Percentiles rank a stretch among this genome's conserved stretches.
Conservation (phyloP, 2,113 vertebrate species). For the Tylochromis polylepis region DNA sequence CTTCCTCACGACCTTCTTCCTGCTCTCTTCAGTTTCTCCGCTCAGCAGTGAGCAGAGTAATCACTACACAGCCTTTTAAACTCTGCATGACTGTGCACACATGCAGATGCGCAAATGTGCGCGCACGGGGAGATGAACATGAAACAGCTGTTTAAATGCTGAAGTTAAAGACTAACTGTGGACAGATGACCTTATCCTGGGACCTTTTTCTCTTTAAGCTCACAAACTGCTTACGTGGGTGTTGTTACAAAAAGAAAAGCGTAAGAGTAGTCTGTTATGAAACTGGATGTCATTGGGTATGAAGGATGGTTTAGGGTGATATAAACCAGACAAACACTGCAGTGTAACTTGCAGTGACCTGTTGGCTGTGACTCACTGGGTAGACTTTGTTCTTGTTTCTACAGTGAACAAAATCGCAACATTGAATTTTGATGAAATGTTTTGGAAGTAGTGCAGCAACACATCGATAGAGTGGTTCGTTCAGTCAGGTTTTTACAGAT, state of each 20-base stretch:
- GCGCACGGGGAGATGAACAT: background rate
- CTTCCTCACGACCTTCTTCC: background rate
- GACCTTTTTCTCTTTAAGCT: background rate
- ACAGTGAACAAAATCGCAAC: background rate
- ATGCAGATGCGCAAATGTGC: background rate
- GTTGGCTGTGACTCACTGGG: background rate
- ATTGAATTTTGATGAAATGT: background rate
- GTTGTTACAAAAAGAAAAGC: background rate
- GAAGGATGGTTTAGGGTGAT: background rate
- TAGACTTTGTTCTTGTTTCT: background rate
- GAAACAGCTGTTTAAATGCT: constrained; percentile 31
- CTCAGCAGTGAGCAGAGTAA: background rate
- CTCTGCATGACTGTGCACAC: constrained; percentile 24
- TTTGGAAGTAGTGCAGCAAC: background rate
- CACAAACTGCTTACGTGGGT: background rate
- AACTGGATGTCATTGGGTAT: background rate
- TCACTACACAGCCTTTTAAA: constrained; percentile 5
- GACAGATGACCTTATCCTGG: background rate
- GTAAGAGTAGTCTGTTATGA: background rate
- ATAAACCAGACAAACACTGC: background rate
- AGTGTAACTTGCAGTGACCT: background rate
- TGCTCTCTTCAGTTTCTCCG: background rate
- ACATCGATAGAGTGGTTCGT: background rate
- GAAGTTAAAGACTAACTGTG: background rate
- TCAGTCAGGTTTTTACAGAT: background rate